phyloP scores from a whole-genome alignment of 2,797 vertebrate species.

The Selene dorsalis region DNA sequence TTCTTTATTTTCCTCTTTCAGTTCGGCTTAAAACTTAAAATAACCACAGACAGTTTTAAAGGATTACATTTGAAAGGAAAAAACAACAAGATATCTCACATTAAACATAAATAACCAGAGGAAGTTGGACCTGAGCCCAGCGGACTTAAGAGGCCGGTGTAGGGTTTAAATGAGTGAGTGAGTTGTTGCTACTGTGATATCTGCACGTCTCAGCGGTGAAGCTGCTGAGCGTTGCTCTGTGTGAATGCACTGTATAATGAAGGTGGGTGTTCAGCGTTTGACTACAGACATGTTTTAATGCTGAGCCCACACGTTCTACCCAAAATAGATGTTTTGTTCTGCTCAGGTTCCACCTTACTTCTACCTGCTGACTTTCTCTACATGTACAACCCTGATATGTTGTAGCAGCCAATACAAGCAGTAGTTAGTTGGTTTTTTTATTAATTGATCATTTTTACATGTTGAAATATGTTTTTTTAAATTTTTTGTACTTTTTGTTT shows the following conservation, averaged over 20 bases:
- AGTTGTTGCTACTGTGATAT: constrained; percentile 16
- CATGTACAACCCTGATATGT: background rate
- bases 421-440: too few species aligned
- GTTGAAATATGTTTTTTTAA: background rate
- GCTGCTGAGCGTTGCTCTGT: background rate
- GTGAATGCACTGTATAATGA: constrained; percentile 42
- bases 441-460: too few species aligned
- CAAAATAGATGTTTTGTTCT: background rate
- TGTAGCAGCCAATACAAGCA: background rate
- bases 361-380: constrained; percentile 2
- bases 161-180: background rate
- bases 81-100: background rate
- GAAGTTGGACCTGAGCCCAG: background rate
- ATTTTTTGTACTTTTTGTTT: background rate
- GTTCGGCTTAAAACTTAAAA: background rate
- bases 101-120: background rate
- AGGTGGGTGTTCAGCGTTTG: constrained; percentile 18
- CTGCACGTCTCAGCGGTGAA: constrained; percentile 15
- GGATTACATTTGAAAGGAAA: background rate
- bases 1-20: constrained; percentile 2
- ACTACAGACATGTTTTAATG: constrained; percentile 14
- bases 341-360: background rate
- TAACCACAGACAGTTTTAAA: background rate
- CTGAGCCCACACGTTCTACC: constrained; percentile 21
- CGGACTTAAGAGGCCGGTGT: background rate